Conservation (phyloP, 1,140 invertebrate species). For the Hetaerina americana region DNA sequence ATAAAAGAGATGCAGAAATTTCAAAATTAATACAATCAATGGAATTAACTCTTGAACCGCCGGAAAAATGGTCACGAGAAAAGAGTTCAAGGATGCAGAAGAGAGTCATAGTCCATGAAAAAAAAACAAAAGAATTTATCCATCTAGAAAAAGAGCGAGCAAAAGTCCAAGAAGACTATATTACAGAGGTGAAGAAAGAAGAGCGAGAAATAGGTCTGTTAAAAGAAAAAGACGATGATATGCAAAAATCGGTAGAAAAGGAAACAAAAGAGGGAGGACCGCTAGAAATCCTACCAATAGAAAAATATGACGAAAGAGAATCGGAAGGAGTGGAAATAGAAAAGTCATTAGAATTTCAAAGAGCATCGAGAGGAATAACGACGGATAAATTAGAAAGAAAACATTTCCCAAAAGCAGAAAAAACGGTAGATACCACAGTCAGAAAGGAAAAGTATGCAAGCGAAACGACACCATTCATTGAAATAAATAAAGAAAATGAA, state of each 20-base stretch:
- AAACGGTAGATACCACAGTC: too few species aligned
- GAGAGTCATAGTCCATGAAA: slow-evolving; percentile 13
- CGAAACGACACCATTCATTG: too few species aligned
- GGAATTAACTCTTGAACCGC: slow-evolving; percentile 18
- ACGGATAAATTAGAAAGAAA: too few species aligned
- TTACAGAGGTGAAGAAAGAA: slow-evolving; percentile 10
- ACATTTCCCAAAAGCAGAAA: too few species aligned
- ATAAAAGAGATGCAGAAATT: slow-evolving; percentile 15
- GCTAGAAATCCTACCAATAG: slow-evolving; percentile 17
- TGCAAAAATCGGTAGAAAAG: slow-evolving; percentile 15
- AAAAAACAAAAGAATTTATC: slow-evolving; percentile 14
- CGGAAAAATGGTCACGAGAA: not conserved
- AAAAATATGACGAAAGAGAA: slow-evolving; percentile 7
- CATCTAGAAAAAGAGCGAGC: slow-evolving; percentile 15
- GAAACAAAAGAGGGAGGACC: slow-evolving; percentile 21
- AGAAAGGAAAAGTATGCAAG: too few species aligned
- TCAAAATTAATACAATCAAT: slow-evolving; percentile 20
- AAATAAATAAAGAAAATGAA: too few species aligned
- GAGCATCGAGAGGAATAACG: too few species aligned
- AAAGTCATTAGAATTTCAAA: too few species aligned
- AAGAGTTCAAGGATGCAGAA: slow-evolving; percentile 6
- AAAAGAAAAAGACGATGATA: slow-evolving; percentile 6
- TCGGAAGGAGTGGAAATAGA: too few species aligned
- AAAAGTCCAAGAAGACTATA: slow-evolving; percentile 9
- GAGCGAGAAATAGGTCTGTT: slow-evolving; percentile 1